Evolutionary conservation across 2,888 invertebrate species (phyloP).

Genomic region (Coleophora flavipennella): DNA sequence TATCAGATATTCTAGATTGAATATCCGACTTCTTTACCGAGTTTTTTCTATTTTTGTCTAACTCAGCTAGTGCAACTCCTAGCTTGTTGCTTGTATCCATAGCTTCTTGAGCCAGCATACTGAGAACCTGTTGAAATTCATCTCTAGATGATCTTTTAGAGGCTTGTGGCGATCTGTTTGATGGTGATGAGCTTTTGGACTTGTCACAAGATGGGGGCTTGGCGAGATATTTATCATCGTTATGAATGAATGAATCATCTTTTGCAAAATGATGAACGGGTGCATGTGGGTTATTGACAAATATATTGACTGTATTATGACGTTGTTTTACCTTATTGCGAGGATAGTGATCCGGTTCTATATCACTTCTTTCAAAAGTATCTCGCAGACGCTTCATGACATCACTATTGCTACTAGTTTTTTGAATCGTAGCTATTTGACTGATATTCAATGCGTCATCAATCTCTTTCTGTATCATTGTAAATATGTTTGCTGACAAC

Average conservation of each 20-base stretch:
- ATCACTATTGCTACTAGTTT: constrained; percentile 75
- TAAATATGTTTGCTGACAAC: constrained; percentile 87
- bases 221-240: constrained; percentile 60
- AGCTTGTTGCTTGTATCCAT: constrained; percentile 81
- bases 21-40: constrained; percentile 52
- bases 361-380: constrained; percentile 60
- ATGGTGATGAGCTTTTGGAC: constrained; percentile 71
- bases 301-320: constrained; percentile 63
- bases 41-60: constrained; percentile 63
- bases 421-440: constrained; percentile 67
- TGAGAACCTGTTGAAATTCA: constrained; percentile 79
- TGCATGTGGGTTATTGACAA: constrained; percentile 61
- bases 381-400: constrained; percentile 64
- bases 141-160: constrained; percentile 60
- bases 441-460: constrained; percentile 71
- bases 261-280: constrained; percentile 63
- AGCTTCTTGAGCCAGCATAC: constrained; percentile 82
- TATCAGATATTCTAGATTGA: constrained; percentile 63
- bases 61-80: constrained; percentile 76
- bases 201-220: constrained; percentile 67
- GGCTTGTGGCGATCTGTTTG: constrained; percentile 69
- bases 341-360: constrained; percentile 52
- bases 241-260: constrained; percentile 68
- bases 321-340: constrained; percentile 70
- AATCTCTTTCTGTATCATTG: constrained; percentile 79